phyloP scores from a whole-genome alignment of 2,888 invertebrate genomes.

The Theretra japonica region DNA sequence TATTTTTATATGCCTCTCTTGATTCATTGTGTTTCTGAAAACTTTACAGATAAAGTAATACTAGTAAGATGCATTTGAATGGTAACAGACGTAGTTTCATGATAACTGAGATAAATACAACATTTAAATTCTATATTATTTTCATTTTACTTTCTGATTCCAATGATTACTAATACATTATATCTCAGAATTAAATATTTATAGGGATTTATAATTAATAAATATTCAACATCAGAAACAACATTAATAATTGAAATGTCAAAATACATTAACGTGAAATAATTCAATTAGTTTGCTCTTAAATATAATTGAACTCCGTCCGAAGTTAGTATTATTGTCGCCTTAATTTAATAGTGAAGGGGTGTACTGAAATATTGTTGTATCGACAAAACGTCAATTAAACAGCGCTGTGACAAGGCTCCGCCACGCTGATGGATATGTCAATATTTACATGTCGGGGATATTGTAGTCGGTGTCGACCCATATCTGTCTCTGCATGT shows the following conservation, averaged over 20 bases:
- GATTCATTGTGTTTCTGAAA: no score
- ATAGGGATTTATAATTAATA: not conserved
- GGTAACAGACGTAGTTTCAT: no score
- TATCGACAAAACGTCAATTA: conserved; percentile 33
- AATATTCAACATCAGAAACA: not conserved
- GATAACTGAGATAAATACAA: no score
- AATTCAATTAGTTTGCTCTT: not conserved
- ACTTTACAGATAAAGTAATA: no score
- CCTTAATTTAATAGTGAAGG: conserved; percentile 13
- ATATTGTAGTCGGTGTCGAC: not conserved
- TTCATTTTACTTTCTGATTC: no score
- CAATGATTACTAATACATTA: no score
- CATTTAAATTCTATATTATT: no score
- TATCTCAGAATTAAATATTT: no score
- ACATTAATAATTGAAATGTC: not conserved
- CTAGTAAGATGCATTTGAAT: no score
- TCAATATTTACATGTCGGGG: not conserved
- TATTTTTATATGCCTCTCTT: no score
- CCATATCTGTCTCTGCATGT: not conserved
- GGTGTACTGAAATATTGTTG: not conserved
- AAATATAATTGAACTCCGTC: not conserved
- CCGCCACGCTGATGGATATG: not conserved
- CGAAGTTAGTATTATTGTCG: not conserved
- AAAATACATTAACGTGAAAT: not conserved
- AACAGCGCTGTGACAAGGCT: conserved; percentile 10